Percentiles rank a stretch among this genome's conserved stretches.
Evolutionary conservation across 2,888 invertebrate genomes (phyloP).

Genomic region (Drosophila kuntzei): DNA sequence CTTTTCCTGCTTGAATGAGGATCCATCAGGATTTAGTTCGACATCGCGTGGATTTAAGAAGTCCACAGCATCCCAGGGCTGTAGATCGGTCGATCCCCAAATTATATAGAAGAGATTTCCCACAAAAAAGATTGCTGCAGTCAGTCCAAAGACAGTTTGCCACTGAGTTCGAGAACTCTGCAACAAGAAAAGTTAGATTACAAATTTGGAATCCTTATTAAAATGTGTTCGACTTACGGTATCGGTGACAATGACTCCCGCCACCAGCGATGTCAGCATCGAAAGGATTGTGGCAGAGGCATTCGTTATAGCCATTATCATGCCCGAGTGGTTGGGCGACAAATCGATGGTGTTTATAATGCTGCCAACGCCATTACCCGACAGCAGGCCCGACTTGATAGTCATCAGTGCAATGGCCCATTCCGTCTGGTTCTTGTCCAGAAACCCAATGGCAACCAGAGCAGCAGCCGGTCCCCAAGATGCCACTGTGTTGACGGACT

Average conservation of each 20-base stretch:
- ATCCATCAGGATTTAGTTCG: not conserved
- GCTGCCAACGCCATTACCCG: constrained; percentile 83
- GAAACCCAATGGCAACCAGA: constrained; percentile 86
- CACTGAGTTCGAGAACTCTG: constrained; percentile 87
- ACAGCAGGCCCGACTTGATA: constrained; percentile 86
- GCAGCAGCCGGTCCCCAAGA: constrained; percentile 86
- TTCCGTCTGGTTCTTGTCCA: constrained; percentile 83
- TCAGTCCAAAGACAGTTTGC: constrained; percentile 89
- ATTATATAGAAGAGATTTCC: constrained; percentile 89
- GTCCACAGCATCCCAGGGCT: constrained; percentile 88
- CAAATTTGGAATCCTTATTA: not conserved
- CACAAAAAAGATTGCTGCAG: constrained; percentile 89
- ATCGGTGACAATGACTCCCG: constrained; percentile 86
- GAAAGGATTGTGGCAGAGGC: constrained; percentile 87
- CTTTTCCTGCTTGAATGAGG: not conserved
- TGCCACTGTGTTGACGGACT: constrained; percentile 74
- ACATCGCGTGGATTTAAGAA: constrained; percentile 43
- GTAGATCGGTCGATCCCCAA: constrained; percentile 88
- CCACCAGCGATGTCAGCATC: constrained; percentile 87
- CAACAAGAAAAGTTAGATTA: not conserved
- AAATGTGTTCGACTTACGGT: constrained; percentile 68
- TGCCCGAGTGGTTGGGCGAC: constrained; percentile 89
- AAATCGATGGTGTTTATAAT: constrained; percentile 88
- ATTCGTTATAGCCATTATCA: constrained; percentile 89
- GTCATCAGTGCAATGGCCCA: constrained; percentile 86